Evolutionary conservation across 2,888 invertebrate genomes (phyloP).

Genomic region (Napeogenes inachia): DNA sequence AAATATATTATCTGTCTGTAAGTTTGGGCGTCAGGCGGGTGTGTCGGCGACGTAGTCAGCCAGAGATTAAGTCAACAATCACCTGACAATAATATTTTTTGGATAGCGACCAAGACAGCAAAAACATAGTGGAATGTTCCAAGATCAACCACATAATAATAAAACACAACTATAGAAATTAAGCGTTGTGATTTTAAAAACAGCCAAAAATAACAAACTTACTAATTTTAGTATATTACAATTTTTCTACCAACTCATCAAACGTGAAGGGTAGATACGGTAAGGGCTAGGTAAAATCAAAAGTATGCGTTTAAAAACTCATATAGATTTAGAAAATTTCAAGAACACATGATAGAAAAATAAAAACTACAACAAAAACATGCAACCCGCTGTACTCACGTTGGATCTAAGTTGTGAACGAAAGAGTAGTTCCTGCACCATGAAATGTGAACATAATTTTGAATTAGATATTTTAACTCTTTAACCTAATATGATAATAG

Average conservation of each 20-base stretch:
- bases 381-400: slow-evolving; percentile 56
- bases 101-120: slow-evolving; percentile 32
- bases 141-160: slow-evolving; percentile 1
- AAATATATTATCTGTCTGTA: slow-evolving; percentile 38
- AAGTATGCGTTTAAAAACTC: too few species aligned
- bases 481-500: slow-evolving; percentile 4
- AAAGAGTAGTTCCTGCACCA: slow-evolving; percentile 70
- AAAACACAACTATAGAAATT: not conserved
- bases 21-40: slow-evolving; percentile 56
- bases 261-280: too few species aligned
- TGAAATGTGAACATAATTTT: slow-evolving; percentile 44
- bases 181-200: not conserved
- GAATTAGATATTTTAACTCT: slow-evolving; percentile 17
- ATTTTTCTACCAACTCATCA: too few species aligned
- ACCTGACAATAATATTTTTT: slow-evolving; percentile 48
- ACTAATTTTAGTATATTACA: too few species aligned
- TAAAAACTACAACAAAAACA: slow-evolving; percentile 14
- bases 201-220: too few species aligned
- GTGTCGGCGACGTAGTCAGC: slow-evolving; percentile 57
- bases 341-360: not conserved
- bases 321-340: not conserved
- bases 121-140: slow-evolving; percentile 18
- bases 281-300: too few species aligned
- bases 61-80: slow-evolving; percentile 41
- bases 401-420: slow-evolving; percentile 71